These are phyloP conservation scores for Bombus waltoni DNA, from an alignment of 1,140 invertebrate genomes.

Conservation along the genomic window DNA sequence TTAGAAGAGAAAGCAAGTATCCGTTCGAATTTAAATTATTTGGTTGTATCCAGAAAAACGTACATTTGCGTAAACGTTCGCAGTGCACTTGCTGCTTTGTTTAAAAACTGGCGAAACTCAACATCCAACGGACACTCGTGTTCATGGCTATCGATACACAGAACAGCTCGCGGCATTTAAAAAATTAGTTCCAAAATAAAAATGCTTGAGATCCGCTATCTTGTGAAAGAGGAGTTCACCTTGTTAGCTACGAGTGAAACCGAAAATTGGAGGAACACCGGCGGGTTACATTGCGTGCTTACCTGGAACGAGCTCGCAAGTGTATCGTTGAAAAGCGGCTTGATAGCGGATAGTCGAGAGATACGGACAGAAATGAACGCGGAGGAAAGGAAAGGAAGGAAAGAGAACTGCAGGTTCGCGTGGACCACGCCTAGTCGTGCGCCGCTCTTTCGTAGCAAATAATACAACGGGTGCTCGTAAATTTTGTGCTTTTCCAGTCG, in stretches of 20 bases:
- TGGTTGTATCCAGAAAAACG: background rate
- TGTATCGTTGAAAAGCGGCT: constrained; percentile 38
- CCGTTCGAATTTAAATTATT: background rate
- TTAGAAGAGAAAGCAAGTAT: background rate
- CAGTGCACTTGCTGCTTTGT: background rate
- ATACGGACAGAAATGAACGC: constrained; percentile 19
- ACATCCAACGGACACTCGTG: background rate
- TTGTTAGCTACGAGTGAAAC: background rate
- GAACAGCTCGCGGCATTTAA: background rate
- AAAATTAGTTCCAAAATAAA: background rate
- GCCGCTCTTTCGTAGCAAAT: constrained; percentile 53
- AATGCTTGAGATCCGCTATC: background rate
- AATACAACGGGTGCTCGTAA: constrained; percentile 56
- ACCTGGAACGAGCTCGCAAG: constrained; percentile 11
- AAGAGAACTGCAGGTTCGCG: constrained; percentile 58
- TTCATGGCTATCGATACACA: background rate
- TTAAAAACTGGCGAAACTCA: background rate
- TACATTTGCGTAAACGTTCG: no score
- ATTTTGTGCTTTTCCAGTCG: constrained; percentile 32
- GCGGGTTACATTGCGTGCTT: background rate
- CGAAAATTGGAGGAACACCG: background rate
- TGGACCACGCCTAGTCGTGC: constrained; percentile 71
- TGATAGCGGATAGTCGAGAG: constrained; percentile 20
- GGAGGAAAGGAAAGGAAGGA: constrained; percentile 42
- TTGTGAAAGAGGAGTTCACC: no score